Evolutionary conservation across 2,113 vertebrate genomes (phyloP), one percentile per base, ranked within the genome.

Genomic region (Leucopsar rothschildi): DNA sequence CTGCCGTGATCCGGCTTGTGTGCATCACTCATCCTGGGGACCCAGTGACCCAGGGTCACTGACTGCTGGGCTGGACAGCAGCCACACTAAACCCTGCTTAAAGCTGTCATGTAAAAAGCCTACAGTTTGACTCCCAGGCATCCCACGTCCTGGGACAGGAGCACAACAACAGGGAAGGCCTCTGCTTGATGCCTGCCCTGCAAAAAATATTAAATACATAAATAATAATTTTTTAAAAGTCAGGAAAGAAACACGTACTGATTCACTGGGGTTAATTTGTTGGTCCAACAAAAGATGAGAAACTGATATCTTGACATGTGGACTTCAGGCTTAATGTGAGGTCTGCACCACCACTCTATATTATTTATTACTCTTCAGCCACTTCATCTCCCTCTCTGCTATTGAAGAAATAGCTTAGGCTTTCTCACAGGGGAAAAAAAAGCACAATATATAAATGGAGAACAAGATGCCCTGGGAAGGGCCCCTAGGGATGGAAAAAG

Each of bases 1-100:
- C 76, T 42, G 44, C 3, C 0, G 29, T 11, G 39, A 71, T 33
- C 31, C 0, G 0, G 39, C 18, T 35, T 50, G 29, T 29, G 39
- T 12, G 35, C 52, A 39, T 53, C 7, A 1, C 33, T 23, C 31
- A 12, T 11, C 24, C 56, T 17, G 28, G 42, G 11, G 1, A 56
- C 23, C 11, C 4, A 3, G 19, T 5, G 50, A 28, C 50, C 50
- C 56, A 44, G 47, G 75, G 82, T 15, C 64, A 73, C 55, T 3
- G 4, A 15, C 59, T 47, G 73, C 69, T 35, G 75, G 31, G 60
- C 59, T 82, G 60, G 45, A n/a, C 80, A 55, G 61, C 42, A 88
- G 29, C 22, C 59, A 60, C 29, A 8, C 25, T 21, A 42, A 84
- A 47, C 8, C 33, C 57, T 37, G 1, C 47, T 59, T n/a, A 45